Percentiles rank a stretch among this genome's conserved stretches.
These are phyloP conservation scores for Platynereis dumerilii DNA, from an alignment of 2,888 invertebrate genomes.

Conservation along the genomic window DNA sequence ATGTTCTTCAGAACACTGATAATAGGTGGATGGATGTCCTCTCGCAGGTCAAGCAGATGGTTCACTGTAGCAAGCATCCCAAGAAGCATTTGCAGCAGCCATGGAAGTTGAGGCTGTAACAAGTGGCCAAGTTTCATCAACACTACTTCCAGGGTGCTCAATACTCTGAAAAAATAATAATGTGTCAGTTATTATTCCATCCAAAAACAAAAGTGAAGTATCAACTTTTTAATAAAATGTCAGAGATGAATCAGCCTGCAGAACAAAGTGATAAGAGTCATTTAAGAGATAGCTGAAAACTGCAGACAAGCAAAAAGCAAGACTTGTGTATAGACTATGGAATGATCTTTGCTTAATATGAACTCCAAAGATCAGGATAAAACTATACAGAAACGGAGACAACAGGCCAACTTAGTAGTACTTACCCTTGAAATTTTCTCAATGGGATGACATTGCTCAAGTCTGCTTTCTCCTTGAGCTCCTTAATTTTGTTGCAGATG, in stretches of 20 bases:
- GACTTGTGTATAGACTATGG: no score
- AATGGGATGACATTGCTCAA: conserved; percentile 68
- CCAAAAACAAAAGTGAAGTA: no score
- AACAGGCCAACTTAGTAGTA: neutral
- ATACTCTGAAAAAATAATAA: conserved; percentile 74
- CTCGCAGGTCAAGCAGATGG: conserved; percentile 59
- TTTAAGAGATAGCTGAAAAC: no score
- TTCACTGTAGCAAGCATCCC: conserved; percentile 66
- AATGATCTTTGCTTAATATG: neutral
- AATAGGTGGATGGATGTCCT: conserved; percentile 49
- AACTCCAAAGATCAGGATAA: conserved; percentile 1
- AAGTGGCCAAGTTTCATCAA: conserved; percentile 72
- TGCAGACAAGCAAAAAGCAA: no score
- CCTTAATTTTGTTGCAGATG: conserved; percentile 65
- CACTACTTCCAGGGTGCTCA: conserved; percentile 57
- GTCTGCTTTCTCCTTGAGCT: conserved; percentile 66
- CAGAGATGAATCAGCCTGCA: no score
- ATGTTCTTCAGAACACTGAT: conserved; percentile 54
- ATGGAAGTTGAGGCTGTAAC: conserved; percentile 72
- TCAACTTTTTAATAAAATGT: no score
- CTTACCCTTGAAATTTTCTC: conserved; percentile 42
- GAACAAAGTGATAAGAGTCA: no score
- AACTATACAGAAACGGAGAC: conserved; percentile 64
- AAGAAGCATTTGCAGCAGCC: conserved; percentile 76
- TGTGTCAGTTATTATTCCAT: no score